Percentiles rank a stretch among this genome's conserved stretches.
phyloP scores from a whole-genome alignment of 2,888 invertebrate species.

The Dicroscelio sp. region DNA sequence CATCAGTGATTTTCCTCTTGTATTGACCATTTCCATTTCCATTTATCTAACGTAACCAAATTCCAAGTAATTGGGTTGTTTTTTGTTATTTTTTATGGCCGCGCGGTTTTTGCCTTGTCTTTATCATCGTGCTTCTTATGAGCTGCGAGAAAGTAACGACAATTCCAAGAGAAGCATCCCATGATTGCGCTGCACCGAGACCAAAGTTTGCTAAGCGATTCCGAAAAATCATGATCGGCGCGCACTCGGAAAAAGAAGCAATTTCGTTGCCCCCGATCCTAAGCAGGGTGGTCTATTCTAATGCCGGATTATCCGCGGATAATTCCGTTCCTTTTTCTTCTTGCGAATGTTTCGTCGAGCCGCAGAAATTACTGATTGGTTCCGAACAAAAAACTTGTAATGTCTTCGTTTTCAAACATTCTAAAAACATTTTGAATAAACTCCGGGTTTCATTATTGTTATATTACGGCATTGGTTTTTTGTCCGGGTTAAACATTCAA shows the following conservation, averaged over 20 bases:
- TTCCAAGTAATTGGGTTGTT: conserved; percentile 19
- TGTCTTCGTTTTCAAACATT: conserved; percentile 55
- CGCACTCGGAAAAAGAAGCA: conserved; percentile 55
- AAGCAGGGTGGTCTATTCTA: conserved; percentile 74
- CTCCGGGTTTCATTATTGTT: too few species aligned
- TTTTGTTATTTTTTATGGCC: not conserved
- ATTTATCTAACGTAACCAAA: conserved; percentile 32
- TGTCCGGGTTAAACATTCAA: too few species aligned
- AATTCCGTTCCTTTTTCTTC: conserved; percentile 50
- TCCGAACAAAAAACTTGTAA: conserved; percentile 42
- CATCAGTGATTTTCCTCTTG: not conserved
- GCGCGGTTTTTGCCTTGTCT: conserved; percentile 52
- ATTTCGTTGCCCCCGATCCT: conserved; percentile 49
- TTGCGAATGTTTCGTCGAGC: conserved; percentile 22
- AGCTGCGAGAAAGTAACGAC: conserved; percentile 67
- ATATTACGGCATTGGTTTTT: too few species aligned
- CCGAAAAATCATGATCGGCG: conserved; percentile 63
- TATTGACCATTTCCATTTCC: too few species aligned
- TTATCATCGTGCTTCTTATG: conserved; percentile 62
- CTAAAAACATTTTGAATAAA: too few species aligned
- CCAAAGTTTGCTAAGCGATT: conserved; percentile 65
- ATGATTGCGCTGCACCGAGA: conserved; percentile 62
- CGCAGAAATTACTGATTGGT: conserved; percentile 29
- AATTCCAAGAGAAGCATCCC: conserved; percentile 61
- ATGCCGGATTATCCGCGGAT: conserved; percentile 62